Evolutionary conservation across 2,888 invertebrate genomes (phyloP), one percentile per base, ranked within the genome.

Genomic region (Agonopterix arenella): DNA sequence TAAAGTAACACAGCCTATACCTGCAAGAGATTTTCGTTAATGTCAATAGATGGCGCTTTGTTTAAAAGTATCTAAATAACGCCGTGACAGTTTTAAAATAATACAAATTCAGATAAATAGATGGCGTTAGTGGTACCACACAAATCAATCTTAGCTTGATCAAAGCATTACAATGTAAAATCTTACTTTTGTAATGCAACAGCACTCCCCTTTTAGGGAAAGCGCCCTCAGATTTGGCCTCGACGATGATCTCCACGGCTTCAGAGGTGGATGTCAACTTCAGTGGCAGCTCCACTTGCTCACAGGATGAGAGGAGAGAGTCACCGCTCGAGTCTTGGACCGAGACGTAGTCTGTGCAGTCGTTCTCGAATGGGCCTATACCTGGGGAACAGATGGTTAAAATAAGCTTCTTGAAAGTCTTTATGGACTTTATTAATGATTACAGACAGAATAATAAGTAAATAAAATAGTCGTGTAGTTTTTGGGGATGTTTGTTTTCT

Each of bases 1-100:
- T 37, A 92, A 84, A 36, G 92, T 91, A 10, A 93, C 90, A 70
- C 95, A 95, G 49, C 93, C 94, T 52, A 93, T 75, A 68, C 93
- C 94, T 93, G 79, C 62, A 63, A 50, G 11, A 60, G 49, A 50
- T 50, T 44, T n/a, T 8, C 1, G n/a, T 11, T 0, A 9, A n/a
- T 36, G 8, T 41, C 11, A 48, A 28, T 52, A 59, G 59, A 56
- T 59, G 57, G 52, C 57, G 51, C 47, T 8, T 11, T 40, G 8
- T 46, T 13, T n/a, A 40, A 40, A 40, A 40, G n/a, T 3, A 40
- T 2, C 40, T 40, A 4, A 5, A 38, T 38, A 38, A 40, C 1
- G n/a, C n/a, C 4, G 0, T 40, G 40, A 38, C 10, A n/a, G 10
- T n/a, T 40, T n/a, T 10, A 38, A 9, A 40, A 7, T 28, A 28